Evolutionary conservation across 2,888 invertebrate species (phyloP).

Genomic region (Drosophila anceps): DNA sequence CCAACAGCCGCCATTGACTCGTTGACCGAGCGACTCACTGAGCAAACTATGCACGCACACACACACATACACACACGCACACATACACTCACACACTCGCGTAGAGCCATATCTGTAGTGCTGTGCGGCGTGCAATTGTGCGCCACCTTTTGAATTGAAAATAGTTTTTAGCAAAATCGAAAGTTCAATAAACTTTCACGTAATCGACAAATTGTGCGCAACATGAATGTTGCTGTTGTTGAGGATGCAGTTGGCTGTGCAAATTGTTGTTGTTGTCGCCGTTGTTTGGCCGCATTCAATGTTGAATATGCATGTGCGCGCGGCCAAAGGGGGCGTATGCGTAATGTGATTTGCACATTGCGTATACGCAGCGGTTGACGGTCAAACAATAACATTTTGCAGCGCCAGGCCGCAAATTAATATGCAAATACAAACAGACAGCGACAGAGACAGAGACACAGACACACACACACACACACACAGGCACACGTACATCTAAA

Average conservation of each 20-base stretch:
- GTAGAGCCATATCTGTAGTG: constrained; percentile 20
- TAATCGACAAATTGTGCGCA: constrained; percentile 63
- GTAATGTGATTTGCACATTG: constrained; percentile 47
- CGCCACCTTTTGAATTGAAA: constrained; percentile 63
- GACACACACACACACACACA: neutral
- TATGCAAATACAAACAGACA: constrained; percentile 24
- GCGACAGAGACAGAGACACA: neutral
- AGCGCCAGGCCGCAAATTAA: constrained; percentile 32
- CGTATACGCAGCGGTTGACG: constrained; percentile 59
- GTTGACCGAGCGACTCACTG: constrained; percentile 80
- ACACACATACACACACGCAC: constrained; percentile 4
- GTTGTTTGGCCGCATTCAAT: constrained; percentile 57
- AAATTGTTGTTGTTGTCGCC: constrained; percentile 34
- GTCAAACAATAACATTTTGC: constrained; percentile 55
- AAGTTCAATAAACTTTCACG: constrained; percentile 84
- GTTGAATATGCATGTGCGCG: constrained; percentile 37
- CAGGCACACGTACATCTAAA: neutral
- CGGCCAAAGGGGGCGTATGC: constrained; percentile 49
- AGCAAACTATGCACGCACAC: constrained; percentile 52
- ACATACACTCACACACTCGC: neutral
- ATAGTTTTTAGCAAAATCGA: constrained; percentile 80
- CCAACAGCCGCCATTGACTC: constrained; percentile 74
- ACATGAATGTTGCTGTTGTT: constrained; percentile 20
- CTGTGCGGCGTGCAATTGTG: constrained; percentile 54
- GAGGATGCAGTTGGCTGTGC: constrained; percentile 34